Percentiles rank a stretch among this genome's conserved stretches.
Evolutionary conservation across 1,140 invertebrate genomes (phyloP).

Genomic region (Drosophila kanapiae): DNA sequence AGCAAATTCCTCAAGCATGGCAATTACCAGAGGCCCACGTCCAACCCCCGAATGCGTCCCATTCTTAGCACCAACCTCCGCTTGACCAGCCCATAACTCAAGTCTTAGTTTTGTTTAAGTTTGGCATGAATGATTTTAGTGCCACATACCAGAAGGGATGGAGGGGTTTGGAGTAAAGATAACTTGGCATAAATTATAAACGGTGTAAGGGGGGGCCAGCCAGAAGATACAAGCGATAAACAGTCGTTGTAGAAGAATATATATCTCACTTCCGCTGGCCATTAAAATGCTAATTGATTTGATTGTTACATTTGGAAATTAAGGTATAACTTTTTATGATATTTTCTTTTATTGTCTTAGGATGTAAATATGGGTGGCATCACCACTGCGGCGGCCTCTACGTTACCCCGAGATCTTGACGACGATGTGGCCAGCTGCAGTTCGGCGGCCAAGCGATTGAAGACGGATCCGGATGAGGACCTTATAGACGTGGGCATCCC

Average conservation of each 20-base stretch:
- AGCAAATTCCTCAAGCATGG: conserved; percentile 49
- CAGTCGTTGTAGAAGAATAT: conserved; percentile 12
- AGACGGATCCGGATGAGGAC: conserved; percentile 66
- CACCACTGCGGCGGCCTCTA: conserved; percentile 44
- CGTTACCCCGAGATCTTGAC: conserved; percentile 25
- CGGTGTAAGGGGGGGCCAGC: conserved; percentile 32
- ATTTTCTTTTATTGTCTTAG: conserved; percentile 62
- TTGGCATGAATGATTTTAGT: conserved; percentile 66
- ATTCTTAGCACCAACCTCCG: conserved; percentile 46
- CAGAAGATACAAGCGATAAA: conserved; percentile 35
- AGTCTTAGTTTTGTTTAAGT: conserved; percentile 52
- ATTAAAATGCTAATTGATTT: conserved; percentile 79
- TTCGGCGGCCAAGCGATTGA: conserved; percentile 54
- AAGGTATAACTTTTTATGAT: conserved; percentile 46
- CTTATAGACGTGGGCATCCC: conserved; percentile 70
- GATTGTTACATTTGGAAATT: conserved; percentile 57
- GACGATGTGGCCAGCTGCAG: conserved; percentile 68
- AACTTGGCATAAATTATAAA: conserved; percentile 73
- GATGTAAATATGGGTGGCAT: conserved; percentile 65
- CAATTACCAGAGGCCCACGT: conserved; percentile 28
- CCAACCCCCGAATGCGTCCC: conserved; percentile 11
- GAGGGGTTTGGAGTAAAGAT: conserved; percentile 14
- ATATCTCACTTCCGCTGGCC: conserved; percentile 67
- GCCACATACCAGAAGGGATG: conserved; percentile 17
- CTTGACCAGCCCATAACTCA: conserved; percentile 52